Percentiles rank a stretch among this genome's conserved stretches.
Evolutionary conservation across 2,888 invertebrate species (phyloP).

Genomic region (Unio pictorum): DNA sequence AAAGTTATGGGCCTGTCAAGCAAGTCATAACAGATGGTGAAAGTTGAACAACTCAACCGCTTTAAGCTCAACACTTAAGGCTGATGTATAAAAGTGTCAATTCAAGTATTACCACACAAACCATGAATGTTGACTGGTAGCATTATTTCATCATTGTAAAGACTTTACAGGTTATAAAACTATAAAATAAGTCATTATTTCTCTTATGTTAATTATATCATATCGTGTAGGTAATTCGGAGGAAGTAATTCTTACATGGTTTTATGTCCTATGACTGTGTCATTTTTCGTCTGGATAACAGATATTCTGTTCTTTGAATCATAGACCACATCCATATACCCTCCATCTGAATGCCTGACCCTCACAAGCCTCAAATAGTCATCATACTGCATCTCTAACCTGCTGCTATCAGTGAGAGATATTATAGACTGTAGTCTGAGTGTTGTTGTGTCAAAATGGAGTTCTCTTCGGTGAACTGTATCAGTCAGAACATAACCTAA

Average conservation of each 20-base stretch:
- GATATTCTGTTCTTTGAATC: constrained; percentile 3
- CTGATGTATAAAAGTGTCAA: too few relatives aligned
- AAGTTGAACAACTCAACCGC: too few relatives aligned
- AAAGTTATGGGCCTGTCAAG: too few relatives aligned
- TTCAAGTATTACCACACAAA: too few relatives aligned
- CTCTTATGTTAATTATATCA: not conserved
- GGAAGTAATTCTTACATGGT: not conserved
- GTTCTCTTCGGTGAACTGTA: constrained; percentile 6
- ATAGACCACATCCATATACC: constrained; percentile 7
- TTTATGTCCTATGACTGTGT: not conserved
- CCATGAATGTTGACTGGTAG: too few relatives aligned
- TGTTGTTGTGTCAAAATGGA: constrained; percentile 5
- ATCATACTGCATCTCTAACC: constrained; percentile 6
- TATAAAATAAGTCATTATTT: too few relatives aligned
- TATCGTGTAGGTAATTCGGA: not conserved
- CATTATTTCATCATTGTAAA: too few relatives aligned
- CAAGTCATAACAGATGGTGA: too few relatives aligned
- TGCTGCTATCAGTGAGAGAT: constrained; percentile 9
- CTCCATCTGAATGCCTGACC: constrained; percentile 10
- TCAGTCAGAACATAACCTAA: constrained; percentile 7
- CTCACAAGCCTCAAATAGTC: not conserved
- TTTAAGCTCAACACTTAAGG: too few relatives aligned
- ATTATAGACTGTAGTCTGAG: not conserved
- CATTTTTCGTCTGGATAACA: not conserved
- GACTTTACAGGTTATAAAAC: too few relatives aligned